Conservation (phyloP, 2,797 vertebrate genomes). For the Sphaeramia orbicularis region DNA sequence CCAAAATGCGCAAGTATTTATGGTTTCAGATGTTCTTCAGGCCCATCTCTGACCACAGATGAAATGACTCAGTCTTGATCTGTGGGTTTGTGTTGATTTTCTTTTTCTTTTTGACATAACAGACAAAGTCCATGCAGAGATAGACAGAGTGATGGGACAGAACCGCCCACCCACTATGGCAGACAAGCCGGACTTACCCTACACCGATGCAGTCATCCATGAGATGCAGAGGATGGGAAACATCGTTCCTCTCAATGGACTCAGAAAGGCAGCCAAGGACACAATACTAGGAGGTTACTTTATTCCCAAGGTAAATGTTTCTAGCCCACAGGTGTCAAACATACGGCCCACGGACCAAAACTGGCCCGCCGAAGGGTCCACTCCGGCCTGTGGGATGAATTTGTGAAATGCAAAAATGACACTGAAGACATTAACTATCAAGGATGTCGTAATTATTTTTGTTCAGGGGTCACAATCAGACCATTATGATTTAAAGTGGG, state of each 20-base stretch:
- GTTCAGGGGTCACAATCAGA: no score
- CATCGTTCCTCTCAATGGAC: constrained; percentile 82
- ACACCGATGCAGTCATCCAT: constrained; percentile 89
- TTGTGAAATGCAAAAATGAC: no score
- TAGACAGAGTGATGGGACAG: constrained; percentile 84
- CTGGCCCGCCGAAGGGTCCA: no score
- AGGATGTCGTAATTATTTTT: no score
- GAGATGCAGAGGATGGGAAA: constrained; percentile 90
- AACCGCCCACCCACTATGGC: constrained; percentile 76
- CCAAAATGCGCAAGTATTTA: no score
- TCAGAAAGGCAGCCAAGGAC: constrained; percentile 78
- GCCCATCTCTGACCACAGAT: no score
- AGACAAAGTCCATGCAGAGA: constrained; percentile 90
- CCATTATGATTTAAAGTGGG: background rate
- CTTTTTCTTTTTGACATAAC: background rate
- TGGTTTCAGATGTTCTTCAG: no score
- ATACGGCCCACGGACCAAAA: background rate
- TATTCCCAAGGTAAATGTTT: constrained; percentile 88
- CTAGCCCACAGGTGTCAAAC: background rate
- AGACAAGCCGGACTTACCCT: constrained; percentile 85
- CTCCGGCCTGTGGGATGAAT: no score
- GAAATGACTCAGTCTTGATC: no score
- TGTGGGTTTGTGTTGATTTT: background rate
- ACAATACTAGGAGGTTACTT: constrained; percentile 77
- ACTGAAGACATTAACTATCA: no score